Evolutionary conservation across 2,888 invertebrate species (phyloP).

Genomic region (Dasypogon diadema): DNA sequence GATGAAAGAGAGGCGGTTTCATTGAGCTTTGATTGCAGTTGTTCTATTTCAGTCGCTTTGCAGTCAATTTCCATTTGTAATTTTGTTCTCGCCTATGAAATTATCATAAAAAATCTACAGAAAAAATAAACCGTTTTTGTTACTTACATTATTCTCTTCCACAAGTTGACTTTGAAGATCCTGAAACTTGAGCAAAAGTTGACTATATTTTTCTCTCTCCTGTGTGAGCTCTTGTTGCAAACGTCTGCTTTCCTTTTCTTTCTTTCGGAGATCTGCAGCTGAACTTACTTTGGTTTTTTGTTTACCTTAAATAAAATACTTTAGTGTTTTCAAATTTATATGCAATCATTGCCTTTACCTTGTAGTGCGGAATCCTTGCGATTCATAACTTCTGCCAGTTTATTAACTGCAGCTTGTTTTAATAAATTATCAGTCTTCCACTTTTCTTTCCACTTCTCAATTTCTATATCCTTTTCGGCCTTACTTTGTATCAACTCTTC

Average conservation of each 20-base stretch:
- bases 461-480: conserved; percentile 78
- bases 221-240: conserved; percentile 93
- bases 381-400: conserved; percentile 97
- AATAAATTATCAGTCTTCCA: conserved; percentile 88
- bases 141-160: conserved; percentile 79
- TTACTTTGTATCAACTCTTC: conserved; percentile 79
- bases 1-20: conserved; percentile 94
- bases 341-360: conserved; percentile 69
- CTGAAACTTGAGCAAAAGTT: conserved; percentile 86
- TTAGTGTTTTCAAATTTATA: not conserved
- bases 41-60: conserved; percentile 96
- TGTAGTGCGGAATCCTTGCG: conserved; percentile 78
- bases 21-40: conserved; percentile 86
- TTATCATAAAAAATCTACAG: not conserved
- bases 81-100: conserved; percentile 72
- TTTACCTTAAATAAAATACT: conserved; percentile 71
- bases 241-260: conserved; percentile 95
- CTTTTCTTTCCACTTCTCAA: conserved; percentile 84
- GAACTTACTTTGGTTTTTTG: conserved; percentile 84
- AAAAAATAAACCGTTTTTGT: not conserved
- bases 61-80: conserved; percentile 97
- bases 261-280: conserved; percentile 83
- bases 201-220: conserved; percentile 94
- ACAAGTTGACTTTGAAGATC: conserved; percentile 86
- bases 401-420: conserved; percentile 95